These are phyloP conservation scores for Peromyscus maniculatus DNA, from an alignment of 2,113 vertebrate genomes.

Conservation along the genomic window DNA sequence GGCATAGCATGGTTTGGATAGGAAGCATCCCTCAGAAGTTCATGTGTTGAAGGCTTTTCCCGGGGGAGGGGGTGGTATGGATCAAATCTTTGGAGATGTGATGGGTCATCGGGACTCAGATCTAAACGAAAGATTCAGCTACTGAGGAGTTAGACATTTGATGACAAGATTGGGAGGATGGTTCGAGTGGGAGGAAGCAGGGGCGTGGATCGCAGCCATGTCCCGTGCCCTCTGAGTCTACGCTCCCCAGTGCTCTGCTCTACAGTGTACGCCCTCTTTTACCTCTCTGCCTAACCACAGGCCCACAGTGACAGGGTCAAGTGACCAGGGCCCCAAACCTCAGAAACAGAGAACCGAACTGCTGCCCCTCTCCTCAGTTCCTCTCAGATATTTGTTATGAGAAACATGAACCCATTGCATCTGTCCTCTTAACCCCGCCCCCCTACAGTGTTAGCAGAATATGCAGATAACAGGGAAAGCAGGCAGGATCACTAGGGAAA, in stretches of 20 bases:
- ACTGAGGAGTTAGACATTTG: background rate
- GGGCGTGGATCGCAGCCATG: background rate
- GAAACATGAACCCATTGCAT: too few relatives aligned
- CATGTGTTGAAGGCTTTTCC: background rate
- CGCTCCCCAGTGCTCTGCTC: background rate
- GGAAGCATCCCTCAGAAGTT: background rate
- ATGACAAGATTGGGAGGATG: background rate
- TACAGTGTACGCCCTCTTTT: background rate
- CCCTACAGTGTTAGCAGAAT: background rate
- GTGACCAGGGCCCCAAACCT: background rate
- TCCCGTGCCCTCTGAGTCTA: background rate
- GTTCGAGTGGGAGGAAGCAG: background rate
- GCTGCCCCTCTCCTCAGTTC: background rate
- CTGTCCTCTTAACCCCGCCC: background rate
- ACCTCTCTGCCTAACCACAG: background rate
- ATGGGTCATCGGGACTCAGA: too few relatives aligned
- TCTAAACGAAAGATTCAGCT: background rate
- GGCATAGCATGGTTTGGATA: background rate
- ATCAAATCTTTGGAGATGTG: background rate
- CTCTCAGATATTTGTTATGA: background rate
- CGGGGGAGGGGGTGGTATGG: background rate
- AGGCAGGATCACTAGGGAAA: background rate
- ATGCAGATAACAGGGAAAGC: background rate
- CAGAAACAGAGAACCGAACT: too few relatives aligned
- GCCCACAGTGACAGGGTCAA: background rate